Percentiles rank a stretch among this genome's conserved stretches.
phyloP scores from a whole-genome alignment of 2,888 invertebrate species.

The Hyppa rectilinea region DNA sequence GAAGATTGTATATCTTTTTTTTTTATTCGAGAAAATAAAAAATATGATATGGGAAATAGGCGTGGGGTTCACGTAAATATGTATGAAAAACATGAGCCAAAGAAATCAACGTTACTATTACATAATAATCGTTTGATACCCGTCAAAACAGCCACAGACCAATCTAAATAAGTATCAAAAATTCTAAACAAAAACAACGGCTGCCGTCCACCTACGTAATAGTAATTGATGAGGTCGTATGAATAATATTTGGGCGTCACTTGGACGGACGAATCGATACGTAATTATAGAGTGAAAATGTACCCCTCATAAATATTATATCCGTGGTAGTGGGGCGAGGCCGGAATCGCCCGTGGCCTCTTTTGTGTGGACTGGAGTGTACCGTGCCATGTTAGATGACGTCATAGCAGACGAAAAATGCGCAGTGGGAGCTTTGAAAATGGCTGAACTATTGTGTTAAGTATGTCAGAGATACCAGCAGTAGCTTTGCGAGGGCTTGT shows the following conservation, averaged over 20 bases:
- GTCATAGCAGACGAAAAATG: conserved; percentile 61
- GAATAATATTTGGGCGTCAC: conserved; percentile 89
- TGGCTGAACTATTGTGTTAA: conserved; percentile 4
- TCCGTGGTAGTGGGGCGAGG: conserved; percentile 85
- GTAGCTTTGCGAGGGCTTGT: neutral
- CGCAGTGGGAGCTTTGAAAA: conserved; percentile 48
- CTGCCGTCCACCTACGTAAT: conserved; percentile 74
- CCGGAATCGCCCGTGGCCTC: conserved; percentile 86
- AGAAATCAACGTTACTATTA: neutral
- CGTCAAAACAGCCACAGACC: conserved; percentile 38
- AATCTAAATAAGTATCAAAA: conserved; percentile 39
- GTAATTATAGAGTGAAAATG: conserved; percentile 89
- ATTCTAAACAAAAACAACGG: conserved; percentile 55
- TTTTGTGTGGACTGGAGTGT: conserved; percentile 78
- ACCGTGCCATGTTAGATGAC: conserved; percentile 75
- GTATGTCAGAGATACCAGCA: neutral
- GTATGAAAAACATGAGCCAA: no score
- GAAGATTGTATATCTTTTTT: neutral
- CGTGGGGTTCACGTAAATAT: no score
- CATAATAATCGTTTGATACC: conserved; percentile 19
- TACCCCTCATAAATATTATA: conserved; percentile 90
- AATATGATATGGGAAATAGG: no score
- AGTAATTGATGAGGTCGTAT: conserved; percentile 86
- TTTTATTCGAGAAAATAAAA: neutral
- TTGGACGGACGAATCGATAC: conserved; percentile 85